A percentile compares a stretch with the other conserved stretches of the same genome.
These are phyloP conservation scores for Nomada goodeniana DNA, from an alignment of 2,888 invertebrate genomes.

Conservation along the genomic window DNA sequence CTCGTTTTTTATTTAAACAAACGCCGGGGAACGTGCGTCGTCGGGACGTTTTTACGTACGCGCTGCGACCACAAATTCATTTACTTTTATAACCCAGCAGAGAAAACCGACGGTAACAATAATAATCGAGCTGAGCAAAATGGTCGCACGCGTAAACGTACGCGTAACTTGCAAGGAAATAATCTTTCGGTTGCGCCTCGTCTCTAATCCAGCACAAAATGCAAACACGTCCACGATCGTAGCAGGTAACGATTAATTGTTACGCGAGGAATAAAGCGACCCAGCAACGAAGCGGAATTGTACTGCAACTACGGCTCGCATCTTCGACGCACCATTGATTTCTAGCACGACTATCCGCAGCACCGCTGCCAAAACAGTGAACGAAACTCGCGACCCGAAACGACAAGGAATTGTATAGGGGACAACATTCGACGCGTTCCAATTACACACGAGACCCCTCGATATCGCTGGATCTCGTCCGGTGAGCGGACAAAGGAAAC, in stretches of 20 bases:
- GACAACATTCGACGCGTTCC: background rate
- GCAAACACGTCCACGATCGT: constrained; percentile 13
- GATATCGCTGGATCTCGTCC: background rate
- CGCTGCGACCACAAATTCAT: constrained; percentile 1
- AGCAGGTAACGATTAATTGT: constrained; percentile 22
- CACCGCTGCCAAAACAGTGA: constrained; percentile 11
- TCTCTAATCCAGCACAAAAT: constrained; percentile 10
- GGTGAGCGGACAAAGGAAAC: background rate
- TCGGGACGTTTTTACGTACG: constrained; percentile 10
- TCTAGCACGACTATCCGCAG: constrained; percentile 9
- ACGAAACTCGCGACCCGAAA: background rate
- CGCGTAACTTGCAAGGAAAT: constrained; percentile 50
- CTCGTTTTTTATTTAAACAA: background rate
- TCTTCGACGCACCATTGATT: constrained; percentile 26
- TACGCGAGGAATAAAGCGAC: constrained; percentile 33
- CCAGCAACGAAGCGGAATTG: constrained; percentile 46
- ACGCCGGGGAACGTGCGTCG: constrained; percentile 23
- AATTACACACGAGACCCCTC: background rate
- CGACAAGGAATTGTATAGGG: background rate
- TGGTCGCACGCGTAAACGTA: constrained; percentile 13
- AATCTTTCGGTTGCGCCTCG: constrained; percentile 1
- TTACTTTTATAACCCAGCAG: constrained; percentile 5
- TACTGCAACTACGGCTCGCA: constrained; percentile 29
- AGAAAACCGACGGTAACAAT: background rate
- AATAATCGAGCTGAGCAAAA: constrained; percentile 2